Evolutionary conservation across 2,888 invertebrate species (phyloP).

Genomic region (Campaea margaritaria): DNA sequence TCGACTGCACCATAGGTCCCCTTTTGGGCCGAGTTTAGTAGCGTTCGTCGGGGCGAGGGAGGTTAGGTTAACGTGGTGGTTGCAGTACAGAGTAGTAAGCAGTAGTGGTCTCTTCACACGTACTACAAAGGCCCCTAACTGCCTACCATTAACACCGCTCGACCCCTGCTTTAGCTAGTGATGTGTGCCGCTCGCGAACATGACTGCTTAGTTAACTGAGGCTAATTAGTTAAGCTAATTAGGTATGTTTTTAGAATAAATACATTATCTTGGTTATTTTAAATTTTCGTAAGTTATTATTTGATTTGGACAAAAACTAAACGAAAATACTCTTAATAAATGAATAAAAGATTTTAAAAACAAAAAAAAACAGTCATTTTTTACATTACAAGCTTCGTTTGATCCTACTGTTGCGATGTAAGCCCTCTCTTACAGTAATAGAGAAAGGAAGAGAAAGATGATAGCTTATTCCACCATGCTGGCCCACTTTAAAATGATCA

Average conservation of each 20-base stretch:
- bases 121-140: slow-evolving; percentile 82
- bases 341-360: too few relatives aligned
- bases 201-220: slow-evolving; percentile 11
- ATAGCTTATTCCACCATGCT: too few relatives aligned
- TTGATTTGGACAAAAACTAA: neutral
- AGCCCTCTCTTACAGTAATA: too few relatives aligned
- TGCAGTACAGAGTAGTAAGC: slow-evolving; percentile 62
- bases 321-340: too few relatives aligned
- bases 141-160: slow-evolving; percentile 82
- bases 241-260: neutral
- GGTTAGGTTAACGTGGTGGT: slow-evolving; percentile 44
- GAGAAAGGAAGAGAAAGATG: too few relatives aligned
- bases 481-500: too few relatives aligned
- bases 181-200: slow-evolving; percentile 48
- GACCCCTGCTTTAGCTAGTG: slow-evolving; percentile 66
- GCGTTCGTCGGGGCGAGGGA: slow-evolving; percentile 31
- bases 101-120: slow-evolving; percentile 82
- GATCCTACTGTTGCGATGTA: too few relatives aligned
- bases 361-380: too few relatives aligned
- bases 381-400: too few relatives aligned
- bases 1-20: slow-evolving; percentile 14
- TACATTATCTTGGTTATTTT: neutral
- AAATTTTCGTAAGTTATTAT: neutral
- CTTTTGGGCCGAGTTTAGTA: neutral
- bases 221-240: slow-evolving; percentile 27